Conservation (phyloP, 2,113 vertebrate genomes). For the Brienomyrus brachyistius region DNA sequence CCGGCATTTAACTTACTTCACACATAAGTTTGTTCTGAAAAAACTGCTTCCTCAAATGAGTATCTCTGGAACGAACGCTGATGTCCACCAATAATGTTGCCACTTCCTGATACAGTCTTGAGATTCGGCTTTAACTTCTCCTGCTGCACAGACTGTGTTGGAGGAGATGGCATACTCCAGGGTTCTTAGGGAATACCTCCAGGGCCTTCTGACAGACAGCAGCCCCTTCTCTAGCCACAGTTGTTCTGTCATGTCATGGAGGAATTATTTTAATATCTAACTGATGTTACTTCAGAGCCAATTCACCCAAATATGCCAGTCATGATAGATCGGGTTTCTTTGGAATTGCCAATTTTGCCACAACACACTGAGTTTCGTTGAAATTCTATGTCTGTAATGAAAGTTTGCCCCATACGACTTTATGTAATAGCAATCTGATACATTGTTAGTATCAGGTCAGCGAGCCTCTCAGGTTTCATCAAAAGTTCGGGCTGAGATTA, state of each 20-base stretch:
- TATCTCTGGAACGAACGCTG: too few species aligned
- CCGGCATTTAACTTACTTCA: not conserved
- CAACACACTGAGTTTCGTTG: not conserved
- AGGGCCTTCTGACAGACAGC: not conserved
- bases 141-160: not conserved
- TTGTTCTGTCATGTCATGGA: not conserved
- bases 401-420: not conserved
- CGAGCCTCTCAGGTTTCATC: too few species aligned
- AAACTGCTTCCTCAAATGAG: not conserved
- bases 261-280: not conserved
- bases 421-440: not conserved
- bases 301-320: not conserved
- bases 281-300: not conserved
- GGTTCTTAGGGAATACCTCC: not conserved
- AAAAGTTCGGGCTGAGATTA: too few species aligned
- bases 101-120: not conserved
- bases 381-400: not conserved
- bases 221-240: not conserved
- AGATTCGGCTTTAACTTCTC: not conserved
- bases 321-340: not conserved
- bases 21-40: not conserved
- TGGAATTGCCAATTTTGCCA: not conserved
- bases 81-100: not conserved
- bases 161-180: not conserved
- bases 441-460: slow-evolving; percentile 9